Evolutionary conservation across 2,113 vertebrate species (phyloP).

Genomic region (Forbesichthys papilliferus): DNA sequence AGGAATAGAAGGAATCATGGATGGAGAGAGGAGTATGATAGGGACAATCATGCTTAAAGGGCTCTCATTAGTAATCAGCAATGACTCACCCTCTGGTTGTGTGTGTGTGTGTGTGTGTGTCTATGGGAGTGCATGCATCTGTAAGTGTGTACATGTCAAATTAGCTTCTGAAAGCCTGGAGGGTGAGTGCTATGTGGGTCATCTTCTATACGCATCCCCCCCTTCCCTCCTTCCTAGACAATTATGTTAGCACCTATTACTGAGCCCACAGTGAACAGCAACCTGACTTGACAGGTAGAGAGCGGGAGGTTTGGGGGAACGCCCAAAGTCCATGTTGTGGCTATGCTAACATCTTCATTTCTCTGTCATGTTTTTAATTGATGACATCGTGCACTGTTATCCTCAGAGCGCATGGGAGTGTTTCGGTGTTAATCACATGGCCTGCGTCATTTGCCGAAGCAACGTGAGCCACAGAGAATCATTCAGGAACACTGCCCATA

Average conservation of each 20-base stretch:
- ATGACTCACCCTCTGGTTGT: slow-evolving; percentile 43
- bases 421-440: neutral
- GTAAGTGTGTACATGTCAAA: slow-evolving; percentile 26
- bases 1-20: slow-evolving; percentile 32
- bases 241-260: neutral
- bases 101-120: slow-evolving; percentile 1
- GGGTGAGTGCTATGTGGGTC: slow-evolving; percentile 46
- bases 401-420: neutral
- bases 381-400: neutral
- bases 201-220: slow-evolving; percentile 8
- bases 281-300: slow-evolving; percentile 30
- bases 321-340: no score
- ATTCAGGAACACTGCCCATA: slow-evolving; percentile 1
- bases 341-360: neutral
- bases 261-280: slow-evolving; percentile 14
- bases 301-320: slow-evolving; percentile 30
- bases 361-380: neutral
- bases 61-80: slow-evolving; percentile 48
- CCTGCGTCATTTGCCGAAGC: neutral
- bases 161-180: slow-evolving; percentile 40
- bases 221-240: neutral
- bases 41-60: slow-evolving; percentile 63
- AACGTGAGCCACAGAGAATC: neutral
- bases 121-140: neutral
- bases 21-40: slow-evolving; percentile 1